Evolutionary conservation across 2,113 vertebrate species (phyloP), one percentile per base, ranked within the genome.

Genomic region (Pipra filicauda): DNA sequence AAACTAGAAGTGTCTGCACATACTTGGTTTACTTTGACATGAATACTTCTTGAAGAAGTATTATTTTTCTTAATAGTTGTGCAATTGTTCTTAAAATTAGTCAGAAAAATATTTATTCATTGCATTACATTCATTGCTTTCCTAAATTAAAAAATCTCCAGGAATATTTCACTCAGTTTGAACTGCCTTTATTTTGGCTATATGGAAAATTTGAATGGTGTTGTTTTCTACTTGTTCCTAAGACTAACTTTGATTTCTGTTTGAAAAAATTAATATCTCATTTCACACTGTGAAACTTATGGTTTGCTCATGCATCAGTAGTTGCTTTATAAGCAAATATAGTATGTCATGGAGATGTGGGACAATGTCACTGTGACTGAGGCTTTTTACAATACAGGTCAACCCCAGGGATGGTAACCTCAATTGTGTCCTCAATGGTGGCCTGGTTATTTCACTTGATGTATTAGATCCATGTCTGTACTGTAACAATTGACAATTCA

Each of bases 371-470:
- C 39, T 55, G 24, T 43, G 19, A 70, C n/a, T 52, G 41, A 89
- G 49, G 30, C 35, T 80, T 94, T 94, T 81, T 64, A 65, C 48
- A 86, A 39, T 82, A 72, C 48, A 93, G 88, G 88, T 91, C 79
- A 95, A 65, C 44, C 54, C 54, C n/a, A 49, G 70, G 62, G 65
- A 87, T 61, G 43, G 37, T 89, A 93, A 94, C 86, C 91, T 95
- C 80, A 73, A 69, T 87, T 73, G 49, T 55, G 86, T 91, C 73
- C 91, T 93, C 76, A 62, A 49, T 35, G 46, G 31, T 78, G 87
- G 66, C 93, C 91, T 88, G 86, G 44, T 93, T 97, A 87, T 90
- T 89, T 16, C 3, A 30, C 49, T 48, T 52, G 43, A 46, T 86
- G 20, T 77, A 51, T 93, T 81, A 93, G 43, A 67, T 49, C 70